phyloP scores from a whole-genome alignment of 2,888 invertebrate genomes.

The Epistrophe grossulariae region DNA sequence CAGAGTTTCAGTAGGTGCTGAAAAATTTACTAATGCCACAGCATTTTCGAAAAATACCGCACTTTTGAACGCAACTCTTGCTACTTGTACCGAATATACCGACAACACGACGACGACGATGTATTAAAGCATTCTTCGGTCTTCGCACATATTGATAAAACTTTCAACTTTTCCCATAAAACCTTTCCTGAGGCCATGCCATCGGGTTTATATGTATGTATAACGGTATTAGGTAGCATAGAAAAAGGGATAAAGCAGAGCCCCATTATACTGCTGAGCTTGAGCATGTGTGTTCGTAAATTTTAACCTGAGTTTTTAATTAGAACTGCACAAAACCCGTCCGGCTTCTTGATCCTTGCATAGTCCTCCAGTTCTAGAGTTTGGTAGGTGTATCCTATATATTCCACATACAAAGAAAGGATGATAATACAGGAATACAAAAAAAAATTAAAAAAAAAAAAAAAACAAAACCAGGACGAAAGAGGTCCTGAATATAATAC shows the following conservation, averaged over 20 bases:
- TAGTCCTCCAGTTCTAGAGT: constrained; percentile 13
- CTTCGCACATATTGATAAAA: constrained; percentile 69
- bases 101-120: no score
- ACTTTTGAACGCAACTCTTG: constrained; percentile 37
- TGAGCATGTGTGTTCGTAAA: constrained; percentile 66
- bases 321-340: constrained; percentile 64
- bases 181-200: constrained; percentile 24
- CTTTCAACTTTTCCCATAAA: constrained; percentile 70
- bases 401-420: constrained; percentile 26
- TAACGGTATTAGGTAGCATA: constrained; percentile 19
- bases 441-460: not conserved
- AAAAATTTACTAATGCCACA: not conserved
- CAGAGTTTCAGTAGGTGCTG: not conserved
- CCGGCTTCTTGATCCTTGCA: constrained; percentile 59
- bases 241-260: constrained; percentile 12
- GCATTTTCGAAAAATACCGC: constrained; percentile 30
- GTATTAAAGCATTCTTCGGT: constrained; percentile 5
- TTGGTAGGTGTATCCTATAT: not conserved
- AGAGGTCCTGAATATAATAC: constrained; percentile 59
- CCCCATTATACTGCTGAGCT: constrained; percentile 5
- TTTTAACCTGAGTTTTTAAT: constrained; percentile 75
- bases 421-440: constrained; percentile 5
- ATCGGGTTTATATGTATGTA: constrained; percentile 11
- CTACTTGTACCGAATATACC: not conserved
- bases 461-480: constrained; percentile 27